Conservation (phyloP, 2,797 vertebrate species). For the Eulemur mongoz region DNA sequence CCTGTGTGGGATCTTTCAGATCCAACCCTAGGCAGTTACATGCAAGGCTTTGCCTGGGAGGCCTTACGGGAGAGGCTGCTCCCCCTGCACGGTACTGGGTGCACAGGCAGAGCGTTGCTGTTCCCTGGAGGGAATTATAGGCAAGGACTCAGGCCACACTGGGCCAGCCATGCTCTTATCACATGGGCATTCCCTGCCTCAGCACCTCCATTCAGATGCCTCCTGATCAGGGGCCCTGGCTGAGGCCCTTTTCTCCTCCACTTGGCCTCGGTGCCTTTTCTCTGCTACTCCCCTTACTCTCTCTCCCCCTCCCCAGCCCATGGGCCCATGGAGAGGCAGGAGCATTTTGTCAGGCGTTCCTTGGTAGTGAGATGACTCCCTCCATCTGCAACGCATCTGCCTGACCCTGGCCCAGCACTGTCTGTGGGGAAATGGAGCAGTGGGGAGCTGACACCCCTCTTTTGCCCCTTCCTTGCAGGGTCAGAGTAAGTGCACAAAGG, state of each 20-base stretch:
- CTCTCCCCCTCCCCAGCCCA: not conserved
- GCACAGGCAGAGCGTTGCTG: accelerated
- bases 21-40: not conserved
- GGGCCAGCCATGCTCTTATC: accelerated
- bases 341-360: not conserved
- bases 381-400: not conserved
- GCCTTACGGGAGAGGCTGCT: not conserved
- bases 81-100: not conserved
- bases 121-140: not conserved
- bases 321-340: not conserved
- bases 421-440: not conserved
- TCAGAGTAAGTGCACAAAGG: not conserved
- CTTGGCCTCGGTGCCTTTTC: not conserved
- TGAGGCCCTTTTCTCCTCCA: not conserved
- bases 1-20: not conserved
- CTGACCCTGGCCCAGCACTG: not conserved
- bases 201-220: accelerated
- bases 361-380: not conserved
- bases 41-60: not conserved
- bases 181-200: not conserved
- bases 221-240: not conserved
- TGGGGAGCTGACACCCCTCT: accelerated
- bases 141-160: not conserved
- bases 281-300: not conserved
- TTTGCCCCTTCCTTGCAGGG: not conserved